Conservation (phyloP, 2,888 invertebrate genomes). For the Rhimphoctona megacephalus region DNA sequence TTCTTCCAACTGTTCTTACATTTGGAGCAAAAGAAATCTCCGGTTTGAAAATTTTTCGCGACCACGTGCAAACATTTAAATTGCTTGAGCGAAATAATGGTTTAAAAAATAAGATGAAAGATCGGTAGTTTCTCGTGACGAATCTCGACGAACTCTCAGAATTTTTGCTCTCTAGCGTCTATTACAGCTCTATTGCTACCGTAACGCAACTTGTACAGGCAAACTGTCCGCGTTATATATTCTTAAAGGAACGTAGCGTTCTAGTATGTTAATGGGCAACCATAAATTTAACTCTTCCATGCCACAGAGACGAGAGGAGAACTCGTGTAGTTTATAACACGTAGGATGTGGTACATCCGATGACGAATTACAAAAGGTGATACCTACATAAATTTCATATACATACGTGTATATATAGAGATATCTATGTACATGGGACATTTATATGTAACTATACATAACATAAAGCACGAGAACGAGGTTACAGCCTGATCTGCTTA, state of each 20-base stretch:
- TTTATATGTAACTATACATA: not conserved
- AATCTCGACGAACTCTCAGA: constrained; percentile 30
- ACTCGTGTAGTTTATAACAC: constrained; percentile 57
- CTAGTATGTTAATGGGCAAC: constrained; percentile 67
- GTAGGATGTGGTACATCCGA: constrained; percentile 66
- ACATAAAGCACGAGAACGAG: constrained; percentile 57
- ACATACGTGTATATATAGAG: not conserved
- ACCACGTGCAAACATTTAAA: not conserved
- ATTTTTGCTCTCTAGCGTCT: constrained; percentile 14
- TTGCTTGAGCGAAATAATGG: not conserved
- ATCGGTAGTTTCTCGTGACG: constrained; percentile 34
- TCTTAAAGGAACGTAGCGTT: constrained; percentile 31
- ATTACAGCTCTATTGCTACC: constrained; percentile 38
- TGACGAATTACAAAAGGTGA: constrained; percentile 69
- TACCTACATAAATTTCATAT: constrained; percentile 52
- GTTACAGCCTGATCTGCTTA: constrained; percentile 60
- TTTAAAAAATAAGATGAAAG: constrained; percentile 24
- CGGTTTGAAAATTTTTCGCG: not conserved
- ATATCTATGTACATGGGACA: not conserved
- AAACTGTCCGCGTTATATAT: constrained; percentile 32
- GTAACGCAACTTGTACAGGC: constrained; percentile 51
- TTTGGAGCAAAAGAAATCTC: not conserved
- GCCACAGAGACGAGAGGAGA: constrained; percentile 25
- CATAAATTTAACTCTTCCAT: constrained; percentile 68
- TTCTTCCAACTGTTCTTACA: not conserved